These are phyloP conservation scores for Alectura lathami DNA, from an alignment of 2,113 vertebrate genomes.

Conservation along the genomic window DNA sequence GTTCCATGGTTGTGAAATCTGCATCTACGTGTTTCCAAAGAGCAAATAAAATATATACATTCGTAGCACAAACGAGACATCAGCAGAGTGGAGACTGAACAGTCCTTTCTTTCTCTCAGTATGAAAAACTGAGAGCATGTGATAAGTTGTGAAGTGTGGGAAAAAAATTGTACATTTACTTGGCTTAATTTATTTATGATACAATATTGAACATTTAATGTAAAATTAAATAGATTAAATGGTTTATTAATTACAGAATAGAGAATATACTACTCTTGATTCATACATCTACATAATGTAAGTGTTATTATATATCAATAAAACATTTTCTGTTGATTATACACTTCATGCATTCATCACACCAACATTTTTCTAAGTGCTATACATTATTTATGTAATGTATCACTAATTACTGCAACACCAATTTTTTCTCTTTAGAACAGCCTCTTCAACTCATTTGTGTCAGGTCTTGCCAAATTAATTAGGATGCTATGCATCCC, in stretches of 20 bases:
- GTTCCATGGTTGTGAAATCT: neutral
- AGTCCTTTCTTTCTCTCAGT: neutral
- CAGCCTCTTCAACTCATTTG: slow-evolving; percentile 23
- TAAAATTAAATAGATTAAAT: slow-evolving; percentile 36
- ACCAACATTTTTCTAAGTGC: slow-evolving; percentile 45
- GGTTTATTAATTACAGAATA: slow-evolving; percentile 51
- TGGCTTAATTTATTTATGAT: slow-evolving; percentile 26
- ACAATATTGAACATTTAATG: slow-evolving; percentile 10
- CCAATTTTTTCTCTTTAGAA: neutral
- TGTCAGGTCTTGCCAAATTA: slow-evolving; percentile 32
- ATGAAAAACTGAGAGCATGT: neutral
- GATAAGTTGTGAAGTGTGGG: neutral
- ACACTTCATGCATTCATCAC: slow-evolving; percentile 45
- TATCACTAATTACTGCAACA: slow-evolving; percentile 30
- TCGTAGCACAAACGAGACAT: neutral
- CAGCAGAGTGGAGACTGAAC: neutral
- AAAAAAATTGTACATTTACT: neutral
- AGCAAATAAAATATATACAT: neutral
- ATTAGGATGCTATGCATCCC: neutral
- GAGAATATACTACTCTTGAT: neutral
- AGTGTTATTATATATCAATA: slow-evolving; percentile 39
- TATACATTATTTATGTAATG: slow-evolving; percentile 62
- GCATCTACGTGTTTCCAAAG: neutral
- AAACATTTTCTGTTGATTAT: slow-evolving; percentile 58
- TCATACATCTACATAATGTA: slow-evolving; percentile 27